Evolutionary conservation across 2,113 vertebrate species (phyloP).

Genomic region (Sminthopsis crassicaudata): DNA sequence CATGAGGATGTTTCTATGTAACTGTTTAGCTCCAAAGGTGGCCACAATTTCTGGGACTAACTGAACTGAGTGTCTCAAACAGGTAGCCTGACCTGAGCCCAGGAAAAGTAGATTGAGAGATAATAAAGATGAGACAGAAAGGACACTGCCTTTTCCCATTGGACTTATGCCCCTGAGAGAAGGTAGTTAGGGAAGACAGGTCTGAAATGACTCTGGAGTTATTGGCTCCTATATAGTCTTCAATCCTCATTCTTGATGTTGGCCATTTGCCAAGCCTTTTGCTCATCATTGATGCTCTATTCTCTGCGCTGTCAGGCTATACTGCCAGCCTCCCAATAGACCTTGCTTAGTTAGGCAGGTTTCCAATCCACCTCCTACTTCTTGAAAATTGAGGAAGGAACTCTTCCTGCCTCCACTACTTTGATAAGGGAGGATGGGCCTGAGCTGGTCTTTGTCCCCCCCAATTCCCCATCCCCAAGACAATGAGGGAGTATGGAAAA

Average conservation of each 20-base stretch:
- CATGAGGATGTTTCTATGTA: not conserved
- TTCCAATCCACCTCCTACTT: slow-evolving; percentile 3
- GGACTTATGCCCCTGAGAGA: not conserved
- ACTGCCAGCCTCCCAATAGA: not conserved
- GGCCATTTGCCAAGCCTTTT: not conserved
- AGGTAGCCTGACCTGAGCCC: slow-evolving; percentile 6
- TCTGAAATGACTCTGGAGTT: not conserved
- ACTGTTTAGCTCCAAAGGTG: slow-evolving; percentile 16
- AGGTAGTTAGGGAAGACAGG: not conserved
- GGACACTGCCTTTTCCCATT: not conserved
- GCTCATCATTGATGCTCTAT: not conserved
- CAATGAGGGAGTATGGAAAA: slow-evolving; percentile 15
- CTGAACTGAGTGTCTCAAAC: not conserved
- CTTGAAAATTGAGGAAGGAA: slow-evolving; percentile 29
- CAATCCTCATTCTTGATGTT: not conserved
- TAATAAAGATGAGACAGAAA: not conserved
- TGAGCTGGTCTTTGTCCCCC: not conserved
- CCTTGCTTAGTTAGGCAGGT: not conserved
- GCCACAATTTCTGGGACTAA: not conserved
- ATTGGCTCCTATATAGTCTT: not conserved
- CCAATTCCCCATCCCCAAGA: not conserved
- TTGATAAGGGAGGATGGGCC: not conserved
- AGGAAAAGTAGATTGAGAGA: not conserved
- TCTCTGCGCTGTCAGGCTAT: not conserved
- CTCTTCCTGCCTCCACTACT: not conserved